These are phyloP conservation scores for Lasioglossum lativentre DNA, from an alignment of 2,888 invertebrate genomes.

Conservation along the genomic window DNA sequence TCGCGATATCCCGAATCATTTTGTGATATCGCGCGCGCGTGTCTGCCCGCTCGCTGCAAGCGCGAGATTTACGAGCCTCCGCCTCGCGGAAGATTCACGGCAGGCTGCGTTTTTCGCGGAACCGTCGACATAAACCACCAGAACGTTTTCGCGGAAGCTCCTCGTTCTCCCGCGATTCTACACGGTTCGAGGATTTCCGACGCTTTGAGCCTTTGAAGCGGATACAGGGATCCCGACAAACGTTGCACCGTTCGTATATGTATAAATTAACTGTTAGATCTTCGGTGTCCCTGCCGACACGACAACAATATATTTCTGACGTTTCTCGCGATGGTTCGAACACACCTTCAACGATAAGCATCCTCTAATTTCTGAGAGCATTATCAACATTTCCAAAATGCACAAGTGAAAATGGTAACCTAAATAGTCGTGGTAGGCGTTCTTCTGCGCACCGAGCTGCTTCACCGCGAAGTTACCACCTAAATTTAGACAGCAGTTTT, in stretches of 20 bases:
- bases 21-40: constrained; percentile 1
- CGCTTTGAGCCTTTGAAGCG: background rate
- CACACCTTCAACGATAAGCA: background rate
- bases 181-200: background rate
- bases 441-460: background rate
- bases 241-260: background rate
- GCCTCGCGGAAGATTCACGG: constrained; percentile 22
- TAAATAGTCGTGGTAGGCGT: background rate
- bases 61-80: constrained; percentile 12
- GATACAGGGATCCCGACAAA: background rate
- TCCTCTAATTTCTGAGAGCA: background rate
- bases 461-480: background rate
- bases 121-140: constrained; percentile 15
- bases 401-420: background rate
- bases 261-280: background rate
- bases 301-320: background rate
- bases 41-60: background rate
- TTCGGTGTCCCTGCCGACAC: background rate
- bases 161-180: background rate
- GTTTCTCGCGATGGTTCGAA: no score
- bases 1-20: background rate
- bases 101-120: constrained; percentile 23
- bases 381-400: no score
- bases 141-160: constrained; percentile 18
- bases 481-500: background rate